phyloP scores from a whole-genome alignment of 1,140 invertebrate genomes.

The Linepithema humile region DNA sequence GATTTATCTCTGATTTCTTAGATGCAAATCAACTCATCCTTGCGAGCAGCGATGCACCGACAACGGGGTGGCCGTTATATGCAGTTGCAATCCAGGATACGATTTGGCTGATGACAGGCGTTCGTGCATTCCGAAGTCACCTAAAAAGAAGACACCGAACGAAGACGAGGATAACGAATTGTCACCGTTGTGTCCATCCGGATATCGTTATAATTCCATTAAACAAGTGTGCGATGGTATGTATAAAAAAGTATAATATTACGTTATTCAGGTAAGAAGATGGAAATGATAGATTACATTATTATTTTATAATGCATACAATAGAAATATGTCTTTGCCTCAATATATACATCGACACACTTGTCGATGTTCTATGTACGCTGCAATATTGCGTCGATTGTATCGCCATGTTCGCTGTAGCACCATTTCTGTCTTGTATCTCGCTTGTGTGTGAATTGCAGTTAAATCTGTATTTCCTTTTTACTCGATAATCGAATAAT shows the following conservation, averaged over 20 bases:
- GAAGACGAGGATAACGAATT: slow-evolving; percentile 49
- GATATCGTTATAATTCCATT: slow-evolving; percentile 86
- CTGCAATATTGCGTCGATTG: neutral
- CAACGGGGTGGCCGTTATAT: slow-evolving; percentile 82
- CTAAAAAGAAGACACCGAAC: slow-evolving; percentile 60
- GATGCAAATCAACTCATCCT: slow-evolving; percentile 84
- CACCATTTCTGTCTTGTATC: neutral
- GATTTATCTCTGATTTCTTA: slow-evolving; percentile 59
- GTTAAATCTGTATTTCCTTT: neutral
- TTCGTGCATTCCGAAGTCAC: slow-evolving; percentile 77
- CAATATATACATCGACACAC: neutral
- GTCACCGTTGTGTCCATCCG: slow-evolving; percentile 84
- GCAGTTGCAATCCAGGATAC: slow-evolving; percentile 85
- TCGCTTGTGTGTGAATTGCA: slow-evolving; percentile 20
- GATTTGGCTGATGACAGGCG: slow-evolving; percentile 82
- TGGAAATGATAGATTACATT: neutral
- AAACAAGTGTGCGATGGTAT: slow-evolving; percentile 89
- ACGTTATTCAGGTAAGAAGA: slow-evolving; percentile 4
- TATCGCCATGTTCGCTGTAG: neutral
- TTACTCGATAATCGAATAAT: neutral
- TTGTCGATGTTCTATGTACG: neutral
- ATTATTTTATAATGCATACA: neutral
- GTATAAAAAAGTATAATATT: slow-evolving; percentile 55
- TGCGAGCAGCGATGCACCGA: slow-evolving; percentile 86
- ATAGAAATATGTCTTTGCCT: neutral